These are phyloP conservation scores for Motacilla alba DNA, from an alignment of 2,113 vertebrate species.

Conservation along the genomic window DNA sequence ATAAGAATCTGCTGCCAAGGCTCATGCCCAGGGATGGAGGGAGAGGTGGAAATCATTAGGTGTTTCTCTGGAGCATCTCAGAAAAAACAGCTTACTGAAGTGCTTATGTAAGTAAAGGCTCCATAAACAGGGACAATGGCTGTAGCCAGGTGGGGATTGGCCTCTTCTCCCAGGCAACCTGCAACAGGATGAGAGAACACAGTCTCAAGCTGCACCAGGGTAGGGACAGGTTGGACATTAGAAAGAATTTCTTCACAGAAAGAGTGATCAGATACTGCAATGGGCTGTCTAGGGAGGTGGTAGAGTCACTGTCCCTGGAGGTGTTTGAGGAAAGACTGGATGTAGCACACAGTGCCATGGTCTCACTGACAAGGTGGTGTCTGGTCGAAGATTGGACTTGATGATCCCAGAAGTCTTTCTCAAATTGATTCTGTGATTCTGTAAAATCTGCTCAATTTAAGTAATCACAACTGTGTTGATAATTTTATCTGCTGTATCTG, in stretches of 20 bases:
- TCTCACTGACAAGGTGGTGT: not conserved
- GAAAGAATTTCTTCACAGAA: not conserved
- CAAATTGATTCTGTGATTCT: not conserved
- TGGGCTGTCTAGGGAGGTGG: not conserved
- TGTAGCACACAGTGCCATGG: rapidly evolving
- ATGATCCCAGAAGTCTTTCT: not conserved
- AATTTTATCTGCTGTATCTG: not conserved
- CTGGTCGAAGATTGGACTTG: not conserved
- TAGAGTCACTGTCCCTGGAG: rapidly evolving
- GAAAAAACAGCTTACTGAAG: not conserved
- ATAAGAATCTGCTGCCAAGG: not conserved
- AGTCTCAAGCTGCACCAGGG: not conserved
- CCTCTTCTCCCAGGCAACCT: not conserved
- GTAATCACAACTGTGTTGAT: not conserved
- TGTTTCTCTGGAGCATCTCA: not conserved
- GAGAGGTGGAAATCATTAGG: not conserved
- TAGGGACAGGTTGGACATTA: not conserved
- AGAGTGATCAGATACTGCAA: not conserved
- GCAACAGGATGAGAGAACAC: not conserved
- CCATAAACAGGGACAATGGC: not conserved
- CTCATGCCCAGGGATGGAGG: not conserved
- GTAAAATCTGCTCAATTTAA: not conserved
- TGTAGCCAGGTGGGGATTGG: not conserved
- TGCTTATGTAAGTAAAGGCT: not conserved
- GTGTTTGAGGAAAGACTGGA: not conserved